Percentiles rank a stretch among this genome's conserved stretches.
These are phyloP conservation scores for Armadillidium nasatum DNA, from an alignment of 1,140 invertebrate species.

Conservation along the genomic window DNA sequence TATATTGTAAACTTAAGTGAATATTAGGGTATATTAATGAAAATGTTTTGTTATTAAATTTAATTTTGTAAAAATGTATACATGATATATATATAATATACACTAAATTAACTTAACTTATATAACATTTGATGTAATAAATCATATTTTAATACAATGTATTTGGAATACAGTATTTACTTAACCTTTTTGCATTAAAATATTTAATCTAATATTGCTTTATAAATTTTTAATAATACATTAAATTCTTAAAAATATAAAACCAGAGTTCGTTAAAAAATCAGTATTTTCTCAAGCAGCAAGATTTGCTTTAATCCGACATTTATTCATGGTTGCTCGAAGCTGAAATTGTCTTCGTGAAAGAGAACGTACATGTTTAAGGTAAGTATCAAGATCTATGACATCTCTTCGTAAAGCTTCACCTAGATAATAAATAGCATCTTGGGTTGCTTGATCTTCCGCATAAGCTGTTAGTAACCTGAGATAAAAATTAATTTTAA, in stretches of 20 bases:
- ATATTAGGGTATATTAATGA: too few species aligned
- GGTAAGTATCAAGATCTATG: constrained; percentile 91
- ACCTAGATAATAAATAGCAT: constrained; percentile 97
- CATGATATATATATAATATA: background rate
- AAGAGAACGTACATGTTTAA: constrained; percentile 91
- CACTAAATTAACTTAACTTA: background rate
- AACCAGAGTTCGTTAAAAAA: background rate
- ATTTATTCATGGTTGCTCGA: constrained; percentile 90
- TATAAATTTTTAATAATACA: background rate
- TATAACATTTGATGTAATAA: too few species aligned
- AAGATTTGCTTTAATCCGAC: constrained; percentile 89
- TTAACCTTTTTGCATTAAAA: background rate
- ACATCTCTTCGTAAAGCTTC: constrained; percentile 87
- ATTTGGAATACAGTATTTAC: background rate
- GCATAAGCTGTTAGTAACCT: constrained; percentile 78
- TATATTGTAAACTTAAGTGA: too few species aligned
- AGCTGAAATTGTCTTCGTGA: constrained; percentile 94
- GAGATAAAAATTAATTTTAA: background rate
- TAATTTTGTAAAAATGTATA: constrained; percentile 14
- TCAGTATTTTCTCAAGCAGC: constrained; percentile 48
- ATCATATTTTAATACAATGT: constrained; percentile 3
- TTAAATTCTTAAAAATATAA: too few species aligned
- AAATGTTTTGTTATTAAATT: background rate
- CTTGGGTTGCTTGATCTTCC: constrained; percentile 95
- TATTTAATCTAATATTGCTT: background rate